A percentile compares a stretch with the other conserved stretches of the same genome.
These are phyloP conservation scores for Siniperca chuatsi DNA, from an alignment of 2,113 vertebrate genomes.

Conservation along the genomic window DNA sequence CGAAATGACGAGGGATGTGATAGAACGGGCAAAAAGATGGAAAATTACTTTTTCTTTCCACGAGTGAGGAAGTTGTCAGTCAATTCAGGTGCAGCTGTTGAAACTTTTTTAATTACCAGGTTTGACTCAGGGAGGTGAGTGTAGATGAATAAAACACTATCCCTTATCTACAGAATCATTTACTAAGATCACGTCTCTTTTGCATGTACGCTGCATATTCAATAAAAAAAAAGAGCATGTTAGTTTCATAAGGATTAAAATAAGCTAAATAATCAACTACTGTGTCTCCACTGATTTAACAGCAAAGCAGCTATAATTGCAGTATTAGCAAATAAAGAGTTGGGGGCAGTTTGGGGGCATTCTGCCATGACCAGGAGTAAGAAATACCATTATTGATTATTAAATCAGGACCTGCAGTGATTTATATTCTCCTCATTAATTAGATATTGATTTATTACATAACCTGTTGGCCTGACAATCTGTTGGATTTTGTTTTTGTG, in stretches of 20 bases:
- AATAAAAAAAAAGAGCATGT: background rate
- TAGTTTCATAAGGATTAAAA: constrained; percentile 19
- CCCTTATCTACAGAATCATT: background rate
- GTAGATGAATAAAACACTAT: background rate
- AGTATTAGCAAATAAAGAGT: constrained; percentile 65
- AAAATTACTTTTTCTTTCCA: constrained; percentile 24
- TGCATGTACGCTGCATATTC: background rate
- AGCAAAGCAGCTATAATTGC: constrained; percentile 49
- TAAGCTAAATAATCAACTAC: constrained; percentile 36
- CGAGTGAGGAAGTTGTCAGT: constrained; percentile 29
- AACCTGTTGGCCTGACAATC: constrained; percentile 71
- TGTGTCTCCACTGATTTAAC: constrained; percentile 45
- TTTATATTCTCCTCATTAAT: constrained; percentile 79
- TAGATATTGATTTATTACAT: constrained; percentile 77
- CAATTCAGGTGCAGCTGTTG: background rate
- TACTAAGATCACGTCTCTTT: background rate
- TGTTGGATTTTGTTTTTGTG: constrained; percentile 62
- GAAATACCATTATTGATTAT: constrained; percentile 75
- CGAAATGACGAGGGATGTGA: constrained; percentile 42
- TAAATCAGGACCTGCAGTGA: constrained; percentile 69
- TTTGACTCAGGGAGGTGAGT: constrained; percentile 4
- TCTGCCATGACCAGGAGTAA: constrained; percentile 63
- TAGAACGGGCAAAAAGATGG: background rate
- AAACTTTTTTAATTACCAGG: constrained; percentile 41
- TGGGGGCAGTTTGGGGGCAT: constrained; percentile 56